A percentile compares a stretch with the other conserved stretches of the same genome.
Conservation (phyloP, 1,140 invertebrate species). For the Drosophila navojoa region DNA sequence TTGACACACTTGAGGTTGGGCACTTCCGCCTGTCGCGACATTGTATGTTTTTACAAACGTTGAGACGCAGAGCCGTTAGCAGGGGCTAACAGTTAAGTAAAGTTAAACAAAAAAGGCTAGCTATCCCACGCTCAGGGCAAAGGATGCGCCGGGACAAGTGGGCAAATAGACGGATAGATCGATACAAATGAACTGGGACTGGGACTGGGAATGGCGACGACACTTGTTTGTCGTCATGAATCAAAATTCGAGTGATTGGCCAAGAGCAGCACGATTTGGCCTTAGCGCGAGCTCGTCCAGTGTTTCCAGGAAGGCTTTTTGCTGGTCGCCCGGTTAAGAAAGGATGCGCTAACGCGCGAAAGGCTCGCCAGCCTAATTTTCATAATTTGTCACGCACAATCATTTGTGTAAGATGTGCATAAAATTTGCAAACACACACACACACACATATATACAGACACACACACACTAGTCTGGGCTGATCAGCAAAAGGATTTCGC, state of each 20-base stretch:
- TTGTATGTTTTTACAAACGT: constrained; percentile 15
- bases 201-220: neutral
- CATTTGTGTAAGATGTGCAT: constrained; percentile 58
- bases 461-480: constrained; percentile 32
- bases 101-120: constrained; percentile 64
- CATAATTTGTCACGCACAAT: constrained; percentile 82
- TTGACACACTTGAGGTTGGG: constrained; percentile 22
- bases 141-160: neutral
- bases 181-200: neutral
- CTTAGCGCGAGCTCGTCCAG: neutral
- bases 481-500: constrained; percentile 67
- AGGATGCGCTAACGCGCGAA: constrained; percentile 58
- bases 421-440: constrained; percentile 55
- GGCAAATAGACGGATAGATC: constrained; percentile 1
- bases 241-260: constrained; percentile 6
- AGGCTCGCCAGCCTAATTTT: constrained; percentile 67
- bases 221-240: constrained; percentile 47
- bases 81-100: constrained; percentile 47
- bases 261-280: neutral
- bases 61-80: neutral
- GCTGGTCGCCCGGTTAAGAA: constrained; percentile 21
- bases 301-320: constrained; percentile 28
- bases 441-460: constrained; percentile 10
- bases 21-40: constrained; percentile 45
- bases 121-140: constrained; percentile 50